Conservation (phyloP, 1,140 invertebrate genomes). For the Ectropis grisescens region DNA sequence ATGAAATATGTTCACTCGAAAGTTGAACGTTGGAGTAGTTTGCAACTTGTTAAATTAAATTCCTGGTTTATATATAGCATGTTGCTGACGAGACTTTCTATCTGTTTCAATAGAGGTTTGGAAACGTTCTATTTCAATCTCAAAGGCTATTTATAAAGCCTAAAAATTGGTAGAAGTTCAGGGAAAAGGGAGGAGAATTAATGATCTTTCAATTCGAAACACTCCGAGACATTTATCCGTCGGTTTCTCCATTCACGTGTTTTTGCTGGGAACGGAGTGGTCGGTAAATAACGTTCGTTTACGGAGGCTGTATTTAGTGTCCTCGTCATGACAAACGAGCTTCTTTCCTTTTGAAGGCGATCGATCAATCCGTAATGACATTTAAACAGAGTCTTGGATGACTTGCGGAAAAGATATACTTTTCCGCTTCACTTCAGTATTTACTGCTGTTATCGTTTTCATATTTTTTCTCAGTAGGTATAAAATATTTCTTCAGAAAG, state of each 20-base stretch:
- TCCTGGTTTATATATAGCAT: no score
- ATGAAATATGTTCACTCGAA: constrained; percentile 24
- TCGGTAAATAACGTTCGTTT: constrained; percentile 42
- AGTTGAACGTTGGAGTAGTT: constrained; percentile 9
- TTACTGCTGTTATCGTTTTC: no score
- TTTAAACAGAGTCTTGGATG: constrained; percentile 42
- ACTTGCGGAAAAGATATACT: constrained; percentile 28
- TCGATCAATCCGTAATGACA: constrained; percentile 48
- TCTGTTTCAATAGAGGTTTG: no score
- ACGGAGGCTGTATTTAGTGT: constrained; percentile 45
- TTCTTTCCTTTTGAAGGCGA: constrained; percentile 26
- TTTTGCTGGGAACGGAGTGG: constrained; percentile 30
- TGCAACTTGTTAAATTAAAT: constrained; percentile 10
- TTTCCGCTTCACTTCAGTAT: no score
- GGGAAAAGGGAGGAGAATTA: constrained; percentile 48
- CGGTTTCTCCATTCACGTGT: constrained; percentile 38
- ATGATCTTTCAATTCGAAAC: constrained; percentile 45
- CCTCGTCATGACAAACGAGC: constrained; percentile 45
- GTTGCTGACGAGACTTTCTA: no score
- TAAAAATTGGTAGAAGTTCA: no score
- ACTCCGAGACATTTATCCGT: constrained; percentile 36
- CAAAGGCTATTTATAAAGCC: no score
- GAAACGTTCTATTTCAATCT: no score
- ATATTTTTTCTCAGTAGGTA: no score
- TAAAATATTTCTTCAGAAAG: no score